phyloP scores from a whole-genome alignment of 2,113 vertebrate species.

The Mustelus asterias region DNA sequence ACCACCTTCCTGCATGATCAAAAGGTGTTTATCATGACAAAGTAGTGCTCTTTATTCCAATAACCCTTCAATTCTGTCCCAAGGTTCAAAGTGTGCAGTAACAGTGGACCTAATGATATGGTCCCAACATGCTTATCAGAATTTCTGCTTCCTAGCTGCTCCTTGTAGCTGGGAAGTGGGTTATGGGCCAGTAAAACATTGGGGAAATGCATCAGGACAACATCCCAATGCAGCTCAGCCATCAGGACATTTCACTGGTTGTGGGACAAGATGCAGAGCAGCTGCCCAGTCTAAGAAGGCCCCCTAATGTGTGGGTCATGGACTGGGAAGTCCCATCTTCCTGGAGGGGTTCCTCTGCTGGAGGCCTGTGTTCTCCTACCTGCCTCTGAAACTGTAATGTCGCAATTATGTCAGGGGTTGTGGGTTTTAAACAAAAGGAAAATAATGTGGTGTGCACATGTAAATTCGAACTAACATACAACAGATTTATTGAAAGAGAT shows the following conservation, averaged over 20 bases:
- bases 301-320: neutral
- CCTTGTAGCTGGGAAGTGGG: too few species aligned
- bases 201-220: neutral
- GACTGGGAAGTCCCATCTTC: neutral
- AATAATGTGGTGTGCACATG: too few species aligned
- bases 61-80: neutral
- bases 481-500: too few species aligned
- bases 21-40: neutral
- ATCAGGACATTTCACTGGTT: neutral
- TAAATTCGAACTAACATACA: too few species aligned
- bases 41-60: neutral
- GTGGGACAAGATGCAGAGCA: too few species aligned
- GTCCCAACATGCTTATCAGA: neutral
- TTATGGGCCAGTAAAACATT: neutral
- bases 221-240: neutral
- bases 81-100: neutral
- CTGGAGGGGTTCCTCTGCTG: neutral
- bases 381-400: neutral
- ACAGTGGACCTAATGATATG: neutral
- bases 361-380: neutral
- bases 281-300: too few species aligned
- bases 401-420: too few species aligned
- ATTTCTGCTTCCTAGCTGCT: too few species aligned
- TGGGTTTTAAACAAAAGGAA: too few species aligned
- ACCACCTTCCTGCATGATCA: neutral